Conservation (phyloP, 2,888 invertebrate genomes). For the Platypus cylindrus region DNA sequence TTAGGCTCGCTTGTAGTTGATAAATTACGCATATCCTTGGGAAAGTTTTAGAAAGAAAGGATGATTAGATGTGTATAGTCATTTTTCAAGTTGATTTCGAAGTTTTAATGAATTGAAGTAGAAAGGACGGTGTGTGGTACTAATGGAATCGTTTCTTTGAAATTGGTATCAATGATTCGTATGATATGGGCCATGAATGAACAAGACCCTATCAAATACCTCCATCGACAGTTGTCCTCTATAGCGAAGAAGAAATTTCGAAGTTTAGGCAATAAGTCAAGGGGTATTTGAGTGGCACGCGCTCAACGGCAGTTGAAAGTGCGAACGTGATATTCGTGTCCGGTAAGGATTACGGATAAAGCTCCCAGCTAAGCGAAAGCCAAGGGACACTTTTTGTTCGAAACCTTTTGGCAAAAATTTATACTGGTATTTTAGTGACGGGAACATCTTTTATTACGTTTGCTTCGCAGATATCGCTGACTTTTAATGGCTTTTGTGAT, state of each 20-base stretch:
- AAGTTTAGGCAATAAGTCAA: constrained; percentile 25
- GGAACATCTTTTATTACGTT: background rate
- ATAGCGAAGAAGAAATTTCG: constrained; percentile 23
- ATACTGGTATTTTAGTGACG: background rate
- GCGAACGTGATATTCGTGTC: constrained; percentile 17
- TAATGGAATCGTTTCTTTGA: constrained; percentile 19
- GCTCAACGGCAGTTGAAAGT: constrained; percentile 22
- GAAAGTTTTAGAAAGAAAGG: no score
- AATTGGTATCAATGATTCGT: constrained; percentile 21
- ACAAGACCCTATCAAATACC: constrained; percentile 20
- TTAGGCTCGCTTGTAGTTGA: no score
- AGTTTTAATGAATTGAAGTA: no score
- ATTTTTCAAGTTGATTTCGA: no score
- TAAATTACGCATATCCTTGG: no score
- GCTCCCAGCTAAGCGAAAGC: constrained; percentile 2
- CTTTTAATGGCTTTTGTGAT: background rate
- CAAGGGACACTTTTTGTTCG: constrained; percentile 2
- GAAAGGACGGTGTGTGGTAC: constrained; percentile 15
- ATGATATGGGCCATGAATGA: constrained; percentile 17
- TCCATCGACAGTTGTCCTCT: no score
- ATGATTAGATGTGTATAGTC: no score
- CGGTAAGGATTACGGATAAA: constrained; percentile 4
- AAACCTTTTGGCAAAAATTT: background rate
- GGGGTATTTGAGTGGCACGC: constrained; percentile 23
- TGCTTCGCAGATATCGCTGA: background rate